Evolutionary conservation across 2,888 invertebrate species (phyloP).

Genomic region (Rambutsinella grinnellia): DNA sequence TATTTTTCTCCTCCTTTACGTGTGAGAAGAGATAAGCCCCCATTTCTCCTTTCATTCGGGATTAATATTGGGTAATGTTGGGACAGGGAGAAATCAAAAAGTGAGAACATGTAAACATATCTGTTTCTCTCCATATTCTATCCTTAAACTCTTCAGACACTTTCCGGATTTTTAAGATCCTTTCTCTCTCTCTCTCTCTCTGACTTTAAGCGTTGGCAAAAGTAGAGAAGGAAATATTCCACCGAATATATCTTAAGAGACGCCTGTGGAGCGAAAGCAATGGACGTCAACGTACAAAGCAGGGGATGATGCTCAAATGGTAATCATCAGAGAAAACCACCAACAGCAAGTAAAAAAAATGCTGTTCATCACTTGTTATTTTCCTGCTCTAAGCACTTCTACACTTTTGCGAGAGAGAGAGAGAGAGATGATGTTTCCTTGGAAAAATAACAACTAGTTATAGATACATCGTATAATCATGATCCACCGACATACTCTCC

Average conservation of each 20-base stretch:
- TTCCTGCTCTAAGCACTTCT: slow-evolving; percentile 5
- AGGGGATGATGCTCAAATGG: slow-evolving; percentile 39
- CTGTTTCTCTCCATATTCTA: background rate
- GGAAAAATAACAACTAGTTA: slow-evolving; percentile 2
- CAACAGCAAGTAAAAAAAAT: slow-evolving; percentile 8
- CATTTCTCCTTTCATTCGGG: background rate
- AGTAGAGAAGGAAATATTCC: background rate
- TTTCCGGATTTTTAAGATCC: background rate
- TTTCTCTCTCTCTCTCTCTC: background rate
- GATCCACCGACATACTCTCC: background rate
- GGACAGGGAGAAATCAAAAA: background rate
- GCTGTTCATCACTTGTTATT: background rate
- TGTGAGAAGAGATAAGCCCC: no score
- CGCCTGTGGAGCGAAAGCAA: slow-evolving; percentile 23
- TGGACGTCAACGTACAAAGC: slow-evolving; percentile 21
- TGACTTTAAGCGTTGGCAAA: slow-evolving; percentile 14
- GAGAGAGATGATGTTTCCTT: no score
- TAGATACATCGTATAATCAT: background rate
- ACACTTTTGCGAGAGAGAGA: no score
- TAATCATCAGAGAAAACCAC: slow-evolving; percentile 30
- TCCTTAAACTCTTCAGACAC: background rate
- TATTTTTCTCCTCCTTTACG: no score
- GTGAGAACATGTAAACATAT: background rate
- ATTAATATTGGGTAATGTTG: background rate
- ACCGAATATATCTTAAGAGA: background rate